Evolutionary conservation across 2,113 vertebrate species (phyloP).

Genomic region (Peromyscus leucopus): DNA sequence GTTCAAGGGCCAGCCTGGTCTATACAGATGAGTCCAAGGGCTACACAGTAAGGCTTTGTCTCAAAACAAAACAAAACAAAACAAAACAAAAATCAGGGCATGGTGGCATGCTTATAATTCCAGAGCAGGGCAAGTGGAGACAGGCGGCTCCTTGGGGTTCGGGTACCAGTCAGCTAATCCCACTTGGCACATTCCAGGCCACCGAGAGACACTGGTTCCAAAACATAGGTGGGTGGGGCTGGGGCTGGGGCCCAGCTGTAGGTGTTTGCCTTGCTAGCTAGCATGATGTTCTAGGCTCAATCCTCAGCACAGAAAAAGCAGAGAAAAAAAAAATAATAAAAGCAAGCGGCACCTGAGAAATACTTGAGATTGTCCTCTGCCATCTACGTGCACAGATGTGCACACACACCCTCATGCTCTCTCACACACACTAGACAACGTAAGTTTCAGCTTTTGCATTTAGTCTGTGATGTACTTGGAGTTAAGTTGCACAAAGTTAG

Average conservation of each 20-base stretch:
- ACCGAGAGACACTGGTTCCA: background rate
- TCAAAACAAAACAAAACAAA: background rate
- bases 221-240: background rate
- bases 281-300: background rate
- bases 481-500: background rate
- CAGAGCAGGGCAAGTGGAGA: background rate
- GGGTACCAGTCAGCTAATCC: background rate
- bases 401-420: background rate
- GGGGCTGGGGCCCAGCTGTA: background rate
- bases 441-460: background rate
- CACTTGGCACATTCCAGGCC: background rate
- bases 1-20: background rate
- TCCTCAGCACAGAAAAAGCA: background rate
- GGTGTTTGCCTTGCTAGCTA: background rate
- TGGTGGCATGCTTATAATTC: background rate
- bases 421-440: background rate
- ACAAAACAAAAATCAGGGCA: background rate
- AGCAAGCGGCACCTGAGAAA: background rate
- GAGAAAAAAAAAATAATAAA: background rate
- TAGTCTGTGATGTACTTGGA: background rate
- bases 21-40: background rate
- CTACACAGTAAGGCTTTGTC: background rate
- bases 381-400: background rate
- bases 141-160: background rate
- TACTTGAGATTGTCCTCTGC: background rate